phyloP scores from a whole-genome alignment of 2,888 invertebrate species.

The Thereva unica region DNA sequence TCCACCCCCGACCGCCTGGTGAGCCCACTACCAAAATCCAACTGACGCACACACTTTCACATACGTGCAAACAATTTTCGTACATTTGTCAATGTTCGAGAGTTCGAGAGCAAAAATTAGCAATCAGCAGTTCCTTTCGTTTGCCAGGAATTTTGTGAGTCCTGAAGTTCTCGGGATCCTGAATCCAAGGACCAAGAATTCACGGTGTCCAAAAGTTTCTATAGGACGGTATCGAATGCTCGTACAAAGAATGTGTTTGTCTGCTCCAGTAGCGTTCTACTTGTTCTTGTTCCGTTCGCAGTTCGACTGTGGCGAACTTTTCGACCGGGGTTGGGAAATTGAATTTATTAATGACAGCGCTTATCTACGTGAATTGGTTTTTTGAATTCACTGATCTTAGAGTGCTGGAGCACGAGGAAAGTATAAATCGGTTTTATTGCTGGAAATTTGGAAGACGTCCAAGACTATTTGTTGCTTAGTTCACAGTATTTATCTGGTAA shows the following conservation, averaged over 20 bases:
- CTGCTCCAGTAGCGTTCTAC: constrained; percentile 4
- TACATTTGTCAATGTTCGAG: constrained; percentile 37
- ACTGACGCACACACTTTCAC: constrained; percentile 4
- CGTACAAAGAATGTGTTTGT: constrained; percentile 20
- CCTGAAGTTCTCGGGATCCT: too few species aligned
- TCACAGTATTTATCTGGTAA: constrained; percentile 36
- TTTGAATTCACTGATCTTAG: constrained; percentile 30
- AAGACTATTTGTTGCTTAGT: constrained; percentile 53
- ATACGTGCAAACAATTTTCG: constrained; percentile 35
- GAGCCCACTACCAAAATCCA: too few species aligned
- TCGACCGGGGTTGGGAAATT: constrained; percentile 41
- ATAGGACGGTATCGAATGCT: constrained; percentile 18
- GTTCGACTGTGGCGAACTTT: constrained; percentile 22
- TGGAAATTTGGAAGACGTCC: constrained; percentile 48
- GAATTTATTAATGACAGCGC: constrained; percentile 46
- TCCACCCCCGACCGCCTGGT: background rate
- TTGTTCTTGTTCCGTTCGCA: constrained; percentile 3
- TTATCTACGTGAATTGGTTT: constrained; percentile 41
- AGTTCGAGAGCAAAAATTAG: constrained; percentile 33
- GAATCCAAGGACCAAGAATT: background rate
- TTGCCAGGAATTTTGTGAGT: background rate
- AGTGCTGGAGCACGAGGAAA: constrained; percentile 9
- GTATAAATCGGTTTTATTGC: constrained; percentile 36
- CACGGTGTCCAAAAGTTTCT: constrained; percentile 17
- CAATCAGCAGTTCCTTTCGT: constrained; percentile 36